Conservation (phyloP, 2,797 vertebrate species). For the Rhyacichthys aspro region DNA sequence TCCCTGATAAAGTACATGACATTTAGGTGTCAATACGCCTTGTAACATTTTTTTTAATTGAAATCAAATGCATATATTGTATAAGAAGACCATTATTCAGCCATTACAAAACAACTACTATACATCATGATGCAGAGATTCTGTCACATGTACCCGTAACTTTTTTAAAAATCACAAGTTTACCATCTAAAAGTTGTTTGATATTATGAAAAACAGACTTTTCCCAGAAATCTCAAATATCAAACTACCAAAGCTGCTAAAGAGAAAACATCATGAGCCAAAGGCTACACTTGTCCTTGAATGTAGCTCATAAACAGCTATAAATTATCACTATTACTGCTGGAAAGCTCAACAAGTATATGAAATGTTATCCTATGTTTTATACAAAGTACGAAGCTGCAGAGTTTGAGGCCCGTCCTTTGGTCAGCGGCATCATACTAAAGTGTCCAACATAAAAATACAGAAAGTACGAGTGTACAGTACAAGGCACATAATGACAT, state of each 20-base stretch:
- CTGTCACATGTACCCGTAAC: background rate
- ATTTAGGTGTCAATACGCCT: background rate
- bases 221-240: background rate
- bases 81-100: slow-evolving; percentile 12
- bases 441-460: slow-evolving; percentile 18
- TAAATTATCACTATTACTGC: background rate
- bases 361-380: background rate
- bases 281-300: slow-evolving; percentile 7
- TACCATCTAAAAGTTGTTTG: background rate
- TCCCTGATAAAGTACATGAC: background rate
- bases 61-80: slow-evolving; percentile 15
- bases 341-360: background rate
- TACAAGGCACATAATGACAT: slow-evolving; percentile 51
- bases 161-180: slow-evolving; percentile 7
- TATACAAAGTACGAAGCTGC: slow-evolving; percentile 7
- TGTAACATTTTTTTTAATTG: slow-evolving; percentile 39
- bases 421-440: background rate
- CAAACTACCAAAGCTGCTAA: slow-evolving; percentile 1
- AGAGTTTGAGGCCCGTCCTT: background rate
- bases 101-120: slow-evolving; percentile 13
- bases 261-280: background rate
- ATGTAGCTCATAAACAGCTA: slow-evolving; percentile 5
- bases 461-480: slow-evolving; percentile 7
- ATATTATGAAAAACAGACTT: slow-evolving; percentile 2
- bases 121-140: slow-evolving; percentile 16